Base-by-base conservation (phyloP, 2,888 invertebrate species). In the Cheilosia pagana region DNA sequence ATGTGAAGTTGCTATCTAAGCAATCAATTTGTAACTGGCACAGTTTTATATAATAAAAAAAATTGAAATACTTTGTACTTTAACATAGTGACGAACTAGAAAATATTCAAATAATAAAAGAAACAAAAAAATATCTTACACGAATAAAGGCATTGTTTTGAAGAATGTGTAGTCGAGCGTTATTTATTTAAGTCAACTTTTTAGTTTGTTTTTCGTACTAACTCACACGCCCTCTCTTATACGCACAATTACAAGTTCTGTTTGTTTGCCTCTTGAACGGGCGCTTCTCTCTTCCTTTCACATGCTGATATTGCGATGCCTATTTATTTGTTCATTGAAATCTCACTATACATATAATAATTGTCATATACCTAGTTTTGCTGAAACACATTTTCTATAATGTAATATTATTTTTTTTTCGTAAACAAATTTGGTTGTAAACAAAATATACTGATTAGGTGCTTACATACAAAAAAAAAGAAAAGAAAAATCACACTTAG, bases 61-160 rank as follows among this genome's bases (percentile, higher is more conserved):
- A 75, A 62, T 48, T n/a, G 1, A 76, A 67, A 75, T 85, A 85
- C 81, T 81, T 85, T 85, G 81, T 85, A 85, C 85, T 85, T 85
- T 79, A 59, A 75, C 72, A 71, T 67, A 81, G 75, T 71, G 70
- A 72, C 71, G 71, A 71, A 59, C 52, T 60, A 85, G 48, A 55
- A 67, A 63, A 85, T 70, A 75, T 71, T 81, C 70, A 52, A 87
- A 52, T 21, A 31, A 35, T 35, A 78, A 75, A 82, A 63, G 76
- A 78, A 83, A 65, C 71, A 85, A 75, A n/a, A n/a, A n/a, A n/a
- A n/a, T n/a, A n/a, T n/a, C 55, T 43, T 81, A 78, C 59, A 77
- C 63, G 75, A 72, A 76, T 77, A 85, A 78, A 83, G 74, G 83
- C 78, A 78, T 74, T 83, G 83, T 83, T 78, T 83, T 78, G 71